Base-by-base conservation (phyloP, 2,888 invertebrate genomes). In the Drosophila dives region DNA sequence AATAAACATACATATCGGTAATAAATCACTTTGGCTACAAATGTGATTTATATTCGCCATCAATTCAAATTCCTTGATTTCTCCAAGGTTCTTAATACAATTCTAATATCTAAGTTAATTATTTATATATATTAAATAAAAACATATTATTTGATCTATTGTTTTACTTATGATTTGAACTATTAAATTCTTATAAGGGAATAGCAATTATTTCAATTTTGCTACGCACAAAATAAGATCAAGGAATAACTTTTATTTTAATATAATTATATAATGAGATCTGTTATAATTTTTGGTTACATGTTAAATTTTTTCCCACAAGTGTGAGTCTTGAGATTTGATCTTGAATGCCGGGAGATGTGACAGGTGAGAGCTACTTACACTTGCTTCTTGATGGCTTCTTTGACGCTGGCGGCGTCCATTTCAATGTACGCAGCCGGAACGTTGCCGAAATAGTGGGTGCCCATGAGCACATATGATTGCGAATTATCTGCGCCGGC, bases 321-420 rank as follows among this genome's bases (percentile, higher is more conserved):
- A n/a, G 29, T 17, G 29, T 32, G 50, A n/a, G 17, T 50, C 50
- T 17, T 40, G 10, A 40, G n/a, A 20, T 56, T 56, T 50, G n/a
- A 11, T 32, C 20, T 56, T 42, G 42, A 56, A 34, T 29, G n/a
- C 40, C n/a, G 10, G 40, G 10, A n/a, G 15, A 15, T 32, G 4
- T 17, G 45, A 10, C 0, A 42, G 3, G 20, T 1, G 15, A 17
- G 23, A 12, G 36, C 12, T 77, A 95, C 96, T 96, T 93, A 98
- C 98, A 98, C 97, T 94, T 98, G 98, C 90, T 97, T 97, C 92
- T 95, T 96, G 80, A 98, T 96, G 81, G 96, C 95, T 75, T 97
- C 97, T 93, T 97, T 97, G 15, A 98, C 93, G 72, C 96, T 96
- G 6, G 94, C 75, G 53, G 93, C 90, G 81, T 93, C 93, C 91